Evolutionary conservation across 2,113 vertebrate species (phyloP), one percentile per base, ranked within the genome.

Genomic region (Hemibates koningsi): DNA sequence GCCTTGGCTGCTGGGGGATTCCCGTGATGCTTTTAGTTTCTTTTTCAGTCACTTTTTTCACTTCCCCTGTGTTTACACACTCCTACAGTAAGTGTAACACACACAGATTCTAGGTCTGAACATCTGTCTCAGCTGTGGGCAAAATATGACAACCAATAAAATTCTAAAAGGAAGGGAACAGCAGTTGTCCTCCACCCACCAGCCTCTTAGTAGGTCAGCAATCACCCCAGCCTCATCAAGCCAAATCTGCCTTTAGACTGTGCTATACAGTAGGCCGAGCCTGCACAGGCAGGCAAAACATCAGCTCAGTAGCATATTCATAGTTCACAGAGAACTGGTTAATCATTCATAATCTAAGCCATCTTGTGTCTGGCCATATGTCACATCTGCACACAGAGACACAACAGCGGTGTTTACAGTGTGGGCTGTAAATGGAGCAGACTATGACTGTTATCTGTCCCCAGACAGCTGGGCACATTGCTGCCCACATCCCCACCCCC

Each of bases 321-420:
- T n/a, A n/a, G n/a, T n/a, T n/a, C 16, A 63, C 0, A 63, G 9
- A 63, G 29, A 63, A 34, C 0, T 63, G 29, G n/a, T n/a, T n/a
- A n/a, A n/a, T 34, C 59, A 63, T 11, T 36, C 19, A 63, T 36
- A 34, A 63, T 19, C 29, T 63, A 3, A 36, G 29, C 59, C 0
- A 63, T 63, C 59, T 0, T 63, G 0, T 19, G 0, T 0, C 9
- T 63, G 29, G 0, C 16, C 29, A 4, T 19, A 34, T 19, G 27
- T 59, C 27, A 59, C 56, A 63, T 9, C 29, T 63, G 59, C 29
- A 63, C 59, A 63, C 9, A 34, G 59, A 63, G 29, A 63, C 59
- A 63, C 16, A 2, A 1, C 59, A 63, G 29, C 16, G 34, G 59
- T 0, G 16, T 63, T 63, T 34, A 63, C 3, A 4, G 16, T 11